Conservation (phyloP, 2,797 vertebrate genomes). For the Aeoliscus strigatus region DNA sequence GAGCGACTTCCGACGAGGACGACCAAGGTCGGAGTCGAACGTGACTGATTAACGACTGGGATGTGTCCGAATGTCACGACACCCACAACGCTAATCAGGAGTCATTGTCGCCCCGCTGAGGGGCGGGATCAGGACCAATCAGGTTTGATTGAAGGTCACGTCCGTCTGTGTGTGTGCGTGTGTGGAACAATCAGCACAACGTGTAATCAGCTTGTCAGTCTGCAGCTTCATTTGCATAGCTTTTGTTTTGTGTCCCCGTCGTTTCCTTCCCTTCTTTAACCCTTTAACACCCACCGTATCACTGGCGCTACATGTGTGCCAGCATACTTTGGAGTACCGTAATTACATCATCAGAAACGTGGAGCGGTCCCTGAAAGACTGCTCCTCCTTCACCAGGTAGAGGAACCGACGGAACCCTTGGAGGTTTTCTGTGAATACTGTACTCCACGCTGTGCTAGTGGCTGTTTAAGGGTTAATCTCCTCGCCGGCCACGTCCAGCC, state of each 20-base stretch:
- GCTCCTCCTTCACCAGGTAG: no score
- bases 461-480: no score
- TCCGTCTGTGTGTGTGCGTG: conserved; percentile 51
- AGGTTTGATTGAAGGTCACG: conserved; percentile 78
- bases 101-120: conserved; percentile 66
- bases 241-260: conserved; percentile 59
- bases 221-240: conserved; percentile 35
- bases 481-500: conserved; percentile 34
- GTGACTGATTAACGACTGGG: conserved; percentile 40
- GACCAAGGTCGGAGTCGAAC: conserved; percentile 43
- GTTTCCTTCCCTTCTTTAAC: conserved; percentile 41
- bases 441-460: no score
- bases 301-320: no score
- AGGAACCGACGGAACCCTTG: no score
- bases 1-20: conserved; percentile 39
- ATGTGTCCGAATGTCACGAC: conserved; percentile 38
- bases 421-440: no score
- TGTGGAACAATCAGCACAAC: conserved; percentile 68
- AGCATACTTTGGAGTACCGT: no score
- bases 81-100: conserved; percentile 71
- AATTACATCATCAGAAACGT: no score
- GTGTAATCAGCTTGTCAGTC: conserved; percentile 70
- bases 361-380: no score
- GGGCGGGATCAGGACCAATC: conserved; percentile 71
- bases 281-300: no score